Evolutionary conservation across 2,113 vertebrate species (phyloP).

Genomic region (Ictalurus furcatus): DNA sequence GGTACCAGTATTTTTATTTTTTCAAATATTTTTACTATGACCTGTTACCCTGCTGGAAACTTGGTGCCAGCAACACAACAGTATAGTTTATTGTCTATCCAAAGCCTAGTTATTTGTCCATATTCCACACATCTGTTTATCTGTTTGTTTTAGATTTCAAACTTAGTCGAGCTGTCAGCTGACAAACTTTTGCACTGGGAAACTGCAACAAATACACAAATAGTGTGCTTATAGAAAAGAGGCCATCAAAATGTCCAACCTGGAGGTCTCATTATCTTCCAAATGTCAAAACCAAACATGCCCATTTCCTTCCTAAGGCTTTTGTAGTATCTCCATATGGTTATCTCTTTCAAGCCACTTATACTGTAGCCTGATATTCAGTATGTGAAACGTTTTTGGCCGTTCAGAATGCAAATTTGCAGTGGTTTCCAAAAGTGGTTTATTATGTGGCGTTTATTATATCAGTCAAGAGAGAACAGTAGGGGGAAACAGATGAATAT

Average conservation of each 20-base stretch:
- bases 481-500: not conserved
- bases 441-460: not conserved
- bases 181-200: not conserved
- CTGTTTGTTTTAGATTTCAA: not conserved
- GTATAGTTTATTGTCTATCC: not conserved
- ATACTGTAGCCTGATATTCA: not conserved
- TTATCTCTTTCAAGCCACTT: slow-evolving; percentile 10
- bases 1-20: not conserved
- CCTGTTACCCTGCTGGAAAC: not conserved
- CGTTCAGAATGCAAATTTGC: not conserved
- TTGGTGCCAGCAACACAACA: not conserved
- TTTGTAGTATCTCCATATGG: not conserved
- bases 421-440: not conserved
- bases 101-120: not conserved
- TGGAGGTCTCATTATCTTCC: slow-evolving; percentile 19
- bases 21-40: not conserved
- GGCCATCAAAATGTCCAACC: not conserved
- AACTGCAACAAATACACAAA: not conserved
- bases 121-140: not conserved
- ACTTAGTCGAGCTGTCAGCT: not conserved
- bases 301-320: not conserved
- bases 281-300: slow-evolving; percentile 32
- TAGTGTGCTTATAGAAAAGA: not conserved
- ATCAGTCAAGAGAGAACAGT: not conserved
- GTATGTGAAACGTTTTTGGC: not conserved